phyloP scores from a whole-genome alignment of 2,797 vertebrate species.

The Dipus sagitta region DNA sequence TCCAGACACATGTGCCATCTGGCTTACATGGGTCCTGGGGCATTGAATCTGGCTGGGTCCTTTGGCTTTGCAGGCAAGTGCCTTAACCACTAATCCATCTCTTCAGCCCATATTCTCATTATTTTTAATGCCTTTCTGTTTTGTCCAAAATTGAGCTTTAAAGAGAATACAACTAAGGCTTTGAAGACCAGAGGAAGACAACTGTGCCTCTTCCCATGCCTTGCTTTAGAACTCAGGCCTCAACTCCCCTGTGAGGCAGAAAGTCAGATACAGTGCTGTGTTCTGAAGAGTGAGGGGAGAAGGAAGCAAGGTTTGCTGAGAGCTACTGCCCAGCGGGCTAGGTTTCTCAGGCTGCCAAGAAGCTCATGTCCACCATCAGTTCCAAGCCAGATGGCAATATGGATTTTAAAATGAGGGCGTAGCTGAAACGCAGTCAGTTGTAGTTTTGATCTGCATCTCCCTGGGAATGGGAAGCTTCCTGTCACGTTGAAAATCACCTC shows the following conservation, averaged over 20 bases:
- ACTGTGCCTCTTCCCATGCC: too few relatives aligned
- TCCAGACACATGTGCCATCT: too few relatives aligned
- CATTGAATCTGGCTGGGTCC: too few relatives aligned
- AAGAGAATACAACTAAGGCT: neutral
- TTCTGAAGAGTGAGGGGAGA: neutral
- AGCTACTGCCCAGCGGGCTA: too few relatives aligned
- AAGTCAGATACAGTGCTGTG: neutral
- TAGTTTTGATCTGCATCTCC: neutral
- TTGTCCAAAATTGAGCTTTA: neutral
- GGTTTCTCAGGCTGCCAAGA: neutral
- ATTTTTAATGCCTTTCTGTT: neutral
- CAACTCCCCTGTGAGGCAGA: neutral
- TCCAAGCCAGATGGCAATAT: neutral
- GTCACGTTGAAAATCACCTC: neutral
- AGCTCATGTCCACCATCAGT: neutral
- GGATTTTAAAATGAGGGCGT: conserved; percentile 18
- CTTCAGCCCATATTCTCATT: neutral
- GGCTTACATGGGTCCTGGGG: too few relatives aligned
- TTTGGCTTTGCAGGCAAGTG: too few relatives aligned
- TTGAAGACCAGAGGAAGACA: neutral
- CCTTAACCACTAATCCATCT: too few relatives aligned
- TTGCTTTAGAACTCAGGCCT: neutral
- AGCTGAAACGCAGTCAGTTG: neutral
- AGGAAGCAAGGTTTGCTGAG: too few relatives aligned
- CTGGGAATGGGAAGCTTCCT: neutral